Evolutionary conservation across 1,140 invertebrate species (phyloP).

Genomic region (Achatina immaculata): DNA sequence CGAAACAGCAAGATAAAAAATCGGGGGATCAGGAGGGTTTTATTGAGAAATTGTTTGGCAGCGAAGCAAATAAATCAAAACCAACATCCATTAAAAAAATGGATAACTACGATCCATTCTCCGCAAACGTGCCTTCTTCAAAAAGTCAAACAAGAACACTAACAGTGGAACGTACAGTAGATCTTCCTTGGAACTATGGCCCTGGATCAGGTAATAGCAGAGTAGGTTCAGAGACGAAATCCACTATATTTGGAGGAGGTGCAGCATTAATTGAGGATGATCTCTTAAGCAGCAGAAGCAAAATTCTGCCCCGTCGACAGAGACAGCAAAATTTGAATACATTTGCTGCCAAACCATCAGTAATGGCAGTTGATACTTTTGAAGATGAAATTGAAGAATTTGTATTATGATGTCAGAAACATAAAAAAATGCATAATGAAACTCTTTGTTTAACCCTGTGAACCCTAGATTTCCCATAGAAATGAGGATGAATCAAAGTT

Average conservation of each 20-base stretch:
- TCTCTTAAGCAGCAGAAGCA: conserved; percentile 34
- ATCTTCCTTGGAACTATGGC: conserved; percentile 50
- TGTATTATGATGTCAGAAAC: conserved; percentile 47
- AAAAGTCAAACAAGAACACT: conserved; percentile 25
- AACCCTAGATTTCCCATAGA: too few relatives aligned
- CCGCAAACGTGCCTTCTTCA: conserved; percentile 11
- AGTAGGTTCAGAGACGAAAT: conserved; percentile 35
- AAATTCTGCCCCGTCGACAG: conserved; percentile 50
- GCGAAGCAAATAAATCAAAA: conserved; percentile 25
- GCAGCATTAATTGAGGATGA: conserved; percentile 54
- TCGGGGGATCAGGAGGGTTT: conserved; percentile 43
- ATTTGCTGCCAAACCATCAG: conserved; percentile 52
- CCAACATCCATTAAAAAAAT: conserved; percentile 36
- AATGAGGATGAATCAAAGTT: too few relatives aligned
- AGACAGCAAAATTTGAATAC: conserved; percentile 46
- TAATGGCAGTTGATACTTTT: conserved; percentile 51
- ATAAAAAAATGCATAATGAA: neutral
- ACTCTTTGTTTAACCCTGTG: too few relatives aligned
- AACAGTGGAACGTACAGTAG: conserved; percentile 26
- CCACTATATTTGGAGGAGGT: conserved; percentile 49
- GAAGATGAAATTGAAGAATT: conserved; percentile 64
- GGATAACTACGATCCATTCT: conserved; percentile 46
- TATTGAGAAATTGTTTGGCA: conserved; percentile 58
- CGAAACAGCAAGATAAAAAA: conserved; percentile 46
- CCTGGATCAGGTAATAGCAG: neutral